Base-by-base conservation (phyloP, 2,797 vertebrate species). In the Ataeniobius toweri region DNA sequence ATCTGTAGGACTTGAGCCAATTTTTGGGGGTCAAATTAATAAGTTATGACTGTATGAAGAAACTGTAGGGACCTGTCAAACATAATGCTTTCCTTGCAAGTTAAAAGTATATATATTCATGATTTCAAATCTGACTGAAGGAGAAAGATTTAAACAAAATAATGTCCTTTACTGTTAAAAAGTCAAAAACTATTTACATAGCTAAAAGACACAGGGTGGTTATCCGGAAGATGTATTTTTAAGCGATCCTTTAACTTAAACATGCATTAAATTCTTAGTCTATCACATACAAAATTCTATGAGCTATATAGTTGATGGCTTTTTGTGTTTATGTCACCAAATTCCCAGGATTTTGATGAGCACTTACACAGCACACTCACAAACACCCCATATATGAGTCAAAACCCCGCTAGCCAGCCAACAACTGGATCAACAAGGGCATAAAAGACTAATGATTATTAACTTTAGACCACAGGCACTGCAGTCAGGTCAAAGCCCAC, bases 391-490 rank as follows among this genome's bases (percentile, higher is more conserved):
- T 44, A 82, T 46, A 0, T 10, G 69, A 83, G 70, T 74, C 53
- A n/a, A 79, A 77, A 75, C 3, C 61, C 39, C 81, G 63, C 14
- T 6, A 51, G 78, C 26, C 46, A 63, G 76, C 31, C 3, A 86
- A 83, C 73, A 85, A 86, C 71, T 80, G 50, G 80, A 87, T 83
- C 84, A 91, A 80, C 87, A 84, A 86, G 74, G 75, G 13, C 75
- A 85, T 80, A 79, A 83, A 85, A 69, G 41, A 36, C 80, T 78
- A 80, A 87, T 80, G 86, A 93, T 92, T 80, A 88, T 89, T 90
- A 91, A 91, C 76, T 69, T 63, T 55, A 75, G 48, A 75, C 39
- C 46, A 51, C 14, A 67, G 28, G 10, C 46, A 55, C 50, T n/a
- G n/a, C 16, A 55, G 28, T 44, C 16, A 36, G 20, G 77, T 84